Evolutionary conservation across 1,140 invertebrate species (phyloP), one percentile per base, ranked within the genome.

Genomic region (Sminthurides bifidus): DNA sequence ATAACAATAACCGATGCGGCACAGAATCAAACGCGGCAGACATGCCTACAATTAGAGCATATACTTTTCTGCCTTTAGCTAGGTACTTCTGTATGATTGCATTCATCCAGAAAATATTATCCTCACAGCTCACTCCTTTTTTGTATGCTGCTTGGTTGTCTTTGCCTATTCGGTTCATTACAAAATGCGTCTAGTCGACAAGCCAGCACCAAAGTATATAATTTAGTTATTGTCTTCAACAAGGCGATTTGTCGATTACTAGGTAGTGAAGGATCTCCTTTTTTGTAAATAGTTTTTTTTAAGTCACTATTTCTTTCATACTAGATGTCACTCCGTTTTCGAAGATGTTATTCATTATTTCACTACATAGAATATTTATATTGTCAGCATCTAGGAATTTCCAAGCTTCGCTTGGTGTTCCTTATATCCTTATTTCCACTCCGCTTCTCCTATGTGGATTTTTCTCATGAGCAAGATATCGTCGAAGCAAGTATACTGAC

Each of bases 61-160:
- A 59, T 2, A 58, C n/a, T 35, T 59, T 54, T 43, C 43, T 33
- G 35, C 38, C 31, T 6, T n/a, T 48, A 24, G 31, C 19, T 2
- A 48, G 12, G 1, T 30, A 23, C 3, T 6, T 23, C 21, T 55
- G 53, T 10, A 55, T 48, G n/a, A 29, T n/a, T 3, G 53, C 3
- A 6, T 45, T 56, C 41, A 56, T 21, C 1, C n/a, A 8, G 43
- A 56, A 56, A 4, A 56, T 40, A 21, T 56, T 45, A 50, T 56
- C 54, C 12, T 46, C 14, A 17, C 29, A 37, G n/a, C 53, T 49
- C 15, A 2, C 2, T 17, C 51, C 51, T 48, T 35, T 35, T 45
- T 48, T 52, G 26, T 58, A 53, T 21, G 56, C 50, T 38, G 56
- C 56, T 30, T 58, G 56, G 19, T 38, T 48, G 24, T 58, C 41